A percentile compares a stretch with the other conserved stretches of the same genome.
phyloP scores from a whole-genome alignment of 2,888 invertebrate species.

The Monoplex corrugatus region DNA sequence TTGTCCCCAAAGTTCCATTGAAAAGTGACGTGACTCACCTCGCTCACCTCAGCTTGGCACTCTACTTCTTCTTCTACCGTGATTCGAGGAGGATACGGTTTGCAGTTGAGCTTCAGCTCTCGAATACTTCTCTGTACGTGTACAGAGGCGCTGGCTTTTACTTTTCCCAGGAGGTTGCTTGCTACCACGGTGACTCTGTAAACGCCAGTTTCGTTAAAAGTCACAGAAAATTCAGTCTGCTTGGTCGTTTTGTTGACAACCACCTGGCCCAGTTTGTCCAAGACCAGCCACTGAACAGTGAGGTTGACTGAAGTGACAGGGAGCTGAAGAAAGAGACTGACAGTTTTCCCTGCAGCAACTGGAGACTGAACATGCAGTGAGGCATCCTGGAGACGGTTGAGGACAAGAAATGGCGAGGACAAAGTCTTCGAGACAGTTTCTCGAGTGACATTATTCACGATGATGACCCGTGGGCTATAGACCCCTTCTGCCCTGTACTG shows the following conservation, averaged over 20 bases:
- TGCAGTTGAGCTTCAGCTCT: slow-evolving; percentile 60
- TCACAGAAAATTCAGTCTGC: slow-evolving; percentile 54
- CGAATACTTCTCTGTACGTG: slow-evolving; percentile 64
- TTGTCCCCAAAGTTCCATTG: slow-evolving; percentile 64
- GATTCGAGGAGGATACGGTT: slow-evolving; percentile 52
- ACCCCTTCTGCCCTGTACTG: slow-evolving; percentile 63
- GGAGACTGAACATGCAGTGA: slow-evolving; percentile 48
- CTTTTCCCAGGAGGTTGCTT: slow-evolving; percentile 62
- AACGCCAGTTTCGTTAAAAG: slow-evolving; percentile 61
- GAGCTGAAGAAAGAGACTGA: slow-evolving; percentile 54
- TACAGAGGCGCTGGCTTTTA: slow-evolving; percentile 56
- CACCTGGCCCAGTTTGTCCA: slow-evolving; percentile 46
- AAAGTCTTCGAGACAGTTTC: slow-evolving; percentile 45
- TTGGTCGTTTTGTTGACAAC: slow-evolving; percentile 54
- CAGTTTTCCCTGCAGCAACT: slow-evolving; percentile 49
- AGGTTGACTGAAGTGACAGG: slow-evolving; percentile 55
- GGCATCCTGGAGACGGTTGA: slow-evolving; percentile 58
- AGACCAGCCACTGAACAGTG: slow-evolving; percentile 59
- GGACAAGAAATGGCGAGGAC: slow-evolving; percentile 50
- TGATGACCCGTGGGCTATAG: slow-evolving; percentile 60
- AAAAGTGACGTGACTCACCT: slow-evolving; percentile 71
- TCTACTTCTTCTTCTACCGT: slow-evolving; percentile 58
- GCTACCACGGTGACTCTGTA: slow-evolving; percentile 62
- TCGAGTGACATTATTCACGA: slow-evolving; percentile 57
- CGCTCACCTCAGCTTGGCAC: slow-evolving; percentile 64